A percentile compares a stretch with the other conserved stretches of the same genome.
These are phyloP conservation scores for Myxocyprinus asiaticus DNA, from an alignment of 2,113 vertebrate species.

Conservation along the genomic window DNA sequence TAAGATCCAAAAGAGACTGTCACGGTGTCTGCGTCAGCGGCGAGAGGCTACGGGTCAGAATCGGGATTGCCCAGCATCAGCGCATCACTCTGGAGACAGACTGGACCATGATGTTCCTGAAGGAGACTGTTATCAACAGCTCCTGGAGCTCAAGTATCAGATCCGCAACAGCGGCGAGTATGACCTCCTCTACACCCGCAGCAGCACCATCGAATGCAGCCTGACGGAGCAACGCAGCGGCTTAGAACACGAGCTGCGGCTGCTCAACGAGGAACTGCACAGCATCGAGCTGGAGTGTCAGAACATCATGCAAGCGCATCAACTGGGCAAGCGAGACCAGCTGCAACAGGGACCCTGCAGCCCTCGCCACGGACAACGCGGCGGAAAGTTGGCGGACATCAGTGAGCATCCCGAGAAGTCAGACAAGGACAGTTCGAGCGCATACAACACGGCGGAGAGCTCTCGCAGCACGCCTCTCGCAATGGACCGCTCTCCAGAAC, in stretches of 20 bases:
- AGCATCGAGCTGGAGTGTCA: slow-evolving; percentile 96
- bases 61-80: slow-evolving; percentile 70
- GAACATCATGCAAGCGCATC: slow-evolving; percentile 94
- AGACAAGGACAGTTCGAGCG: slow-evolving; percentile 96
- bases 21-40: slow-evolving; percentile 76
- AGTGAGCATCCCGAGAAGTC: slow-evolving; percentile 89
- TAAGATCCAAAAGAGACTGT: slow-evolving; percentile 76
- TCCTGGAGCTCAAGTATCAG: slow-evolving; percentile 94
- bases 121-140: slow-evolving; percentile 88
- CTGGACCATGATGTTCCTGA: slow-evolving; percentile 77
- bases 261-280: slow-evolving; percentile 94
- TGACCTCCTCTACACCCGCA: slow-evolving; percentile 89
- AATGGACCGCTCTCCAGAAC: slow-evolving; percentile 88
- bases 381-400: slow-evolving; percentile 81
- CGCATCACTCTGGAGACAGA: slow-evolving; percentile 70
- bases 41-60: slow-evolving; percentile 65
- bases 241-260: slow-evolving; percentile 88
- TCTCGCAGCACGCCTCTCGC: slow-evolving; percentile 89
- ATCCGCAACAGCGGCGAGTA: slow-evolving; percentile 90
- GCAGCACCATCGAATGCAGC: slow-evolving; percentile 88
- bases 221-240: slow-evolving; percentile 77
- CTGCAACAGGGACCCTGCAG: slow-evolving; percentile 60
- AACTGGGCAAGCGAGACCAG: slow-evolving; percentile 81
- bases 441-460: slow-evolving; percentile 95
- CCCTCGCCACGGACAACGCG: slow-evolving; percentile 37